Evolutionary conservation across 2,888 invertebrate species (phyloP), one percentile per base, ranked within the genome.

Genomic region (Sepioteuthis lessoniana): DNA sequence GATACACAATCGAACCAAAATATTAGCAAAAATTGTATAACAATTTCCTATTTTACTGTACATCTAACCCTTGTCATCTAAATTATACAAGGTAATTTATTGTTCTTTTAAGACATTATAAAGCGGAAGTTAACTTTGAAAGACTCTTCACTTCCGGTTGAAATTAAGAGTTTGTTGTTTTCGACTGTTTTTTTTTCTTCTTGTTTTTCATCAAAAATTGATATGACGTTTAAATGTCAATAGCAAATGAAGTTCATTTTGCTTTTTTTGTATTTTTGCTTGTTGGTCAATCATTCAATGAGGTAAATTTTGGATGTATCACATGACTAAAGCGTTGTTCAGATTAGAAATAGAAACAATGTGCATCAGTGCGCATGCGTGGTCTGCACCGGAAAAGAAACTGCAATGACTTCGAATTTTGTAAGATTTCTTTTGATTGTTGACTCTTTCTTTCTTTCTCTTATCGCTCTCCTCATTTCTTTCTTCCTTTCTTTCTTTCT

Each of bases 41-140:
- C 76, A n/a, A n/a, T 76, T 76, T 76, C n/a, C n/a, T n/a, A 76
- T 76, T n/a, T n/a, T n/a, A n/a, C 76, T 76, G 76, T 76, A 76
- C n/a, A 76, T 76, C 76, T 55, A 25, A 55, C 55, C 55, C n/a
- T 76, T 76, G 76, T n/a, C n/a, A n/a, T 76, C n/a, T n/a, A 76
- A 76, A 76, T 76, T 16, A n/a, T n/a, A 76, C 76, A 76, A n/a
- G 76, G 76, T 13, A n/a, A 76, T 31, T 0, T 10, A 76, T 8
- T 55, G 21, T 25, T 55, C 21, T 47, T 47, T 10, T 25, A 28
- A 28, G 60, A 31, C 31, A 60, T 60, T 28, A 55, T 25, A 35
- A 35, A 76, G n/a, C n/a, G 76, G 35, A 76, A 76, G 76, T 35
- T 76, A 19, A 4, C 16, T 76, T 19, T 1, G n/a, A n/a, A 16